Evolutionary conservation across 2,888 invertebrate genomes (phyloP).

Genomic region (Hydrotaea cyrtoneurina): DNA sequence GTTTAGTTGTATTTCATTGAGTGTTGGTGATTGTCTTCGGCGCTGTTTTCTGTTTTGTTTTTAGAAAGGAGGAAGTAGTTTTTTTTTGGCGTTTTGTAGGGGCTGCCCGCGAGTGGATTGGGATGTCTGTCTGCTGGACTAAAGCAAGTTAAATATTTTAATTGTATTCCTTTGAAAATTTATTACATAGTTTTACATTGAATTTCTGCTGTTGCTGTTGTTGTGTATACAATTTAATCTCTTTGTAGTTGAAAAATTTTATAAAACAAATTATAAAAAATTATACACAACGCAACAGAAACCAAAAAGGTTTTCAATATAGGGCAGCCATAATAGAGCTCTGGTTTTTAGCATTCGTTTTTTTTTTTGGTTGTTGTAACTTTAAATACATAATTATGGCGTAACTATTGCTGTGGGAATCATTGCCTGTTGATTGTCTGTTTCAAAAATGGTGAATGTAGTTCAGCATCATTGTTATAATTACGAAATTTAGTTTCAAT

Average conservation of each 20-base stretch:
- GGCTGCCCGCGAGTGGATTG: neutral
- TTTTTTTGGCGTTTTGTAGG: no score
- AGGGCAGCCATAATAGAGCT: neutral
- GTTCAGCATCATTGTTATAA: neutral
- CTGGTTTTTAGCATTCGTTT: neutral
- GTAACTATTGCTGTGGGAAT: neutral
- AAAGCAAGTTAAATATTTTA: neutral
- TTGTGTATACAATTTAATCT: neutral
- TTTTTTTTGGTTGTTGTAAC: no score
- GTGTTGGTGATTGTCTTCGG: conserved; percentile 20
- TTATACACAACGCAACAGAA: neutral
- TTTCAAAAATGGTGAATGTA: no score
- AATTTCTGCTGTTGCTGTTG: neutral
- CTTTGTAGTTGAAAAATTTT: neutral
- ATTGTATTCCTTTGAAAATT: conserved; percentile 25
- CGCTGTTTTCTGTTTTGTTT: conserved; percentile 26
- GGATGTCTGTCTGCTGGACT: conserved; percentile 44
- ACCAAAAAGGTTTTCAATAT: neutral
- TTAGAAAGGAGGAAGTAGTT: conserved; percentile 66
- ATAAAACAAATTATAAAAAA: neutral
- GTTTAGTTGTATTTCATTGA: conserved; percentile 18
- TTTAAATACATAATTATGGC: neutral
- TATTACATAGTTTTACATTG: neutral
- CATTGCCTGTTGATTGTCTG: no score
- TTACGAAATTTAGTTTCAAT: neutral